phyloP scores from a whole-genome alignment of 2,113 vertebrate genomes.

The Phalacrocorax pelagicus region DNA sequence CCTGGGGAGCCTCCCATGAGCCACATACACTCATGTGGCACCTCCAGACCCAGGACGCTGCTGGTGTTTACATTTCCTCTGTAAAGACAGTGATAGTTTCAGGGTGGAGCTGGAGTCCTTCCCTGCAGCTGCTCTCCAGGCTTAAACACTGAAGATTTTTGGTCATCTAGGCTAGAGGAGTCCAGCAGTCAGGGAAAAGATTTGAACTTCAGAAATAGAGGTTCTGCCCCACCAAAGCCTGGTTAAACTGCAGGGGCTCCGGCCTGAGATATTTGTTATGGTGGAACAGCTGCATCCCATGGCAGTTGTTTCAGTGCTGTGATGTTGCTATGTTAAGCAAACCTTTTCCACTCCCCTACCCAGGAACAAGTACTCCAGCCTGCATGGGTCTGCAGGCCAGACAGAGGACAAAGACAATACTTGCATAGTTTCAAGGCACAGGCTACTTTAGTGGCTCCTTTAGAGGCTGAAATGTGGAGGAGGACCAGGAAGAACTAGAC shows the following conservation, averaged over 20 bases:
- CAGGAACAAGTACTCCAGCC: neutral
- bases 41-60: neutral
- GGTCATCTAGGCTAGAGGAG: neutral
- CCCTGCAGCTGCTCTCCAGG: slow-evolving; percentile 41
- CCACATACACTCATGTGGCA: neutral
- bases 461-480: neutral
- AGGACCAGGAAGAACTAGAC: neutral
- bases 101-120: slow-evolving; percentile 37
- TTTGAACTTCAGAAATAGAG: neutral
- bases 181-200: neutral
- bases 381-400: neutral
- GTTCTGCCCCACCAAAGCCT: neutral
- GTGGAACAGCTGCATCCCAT: neutral
- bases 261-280: neutral
- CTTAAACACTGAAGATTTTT: neutral
- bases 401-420: neutral
- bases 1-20: neutral
- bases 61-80: slow-evolving; percentile 45
- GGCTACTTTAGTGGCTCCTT: neutral
- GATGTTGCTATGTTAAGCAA: neutral
- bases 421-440: neutral
- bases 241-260: neutral
- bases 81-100: slow-evolving; percentile 31
- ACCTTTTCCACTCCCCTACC: neutral
- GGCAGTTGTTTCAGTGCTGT: neutral